phyloP scores from a whole-genome alignment of 2,888 invertebrate genomes.

The Drosophila atripex region DNA sequence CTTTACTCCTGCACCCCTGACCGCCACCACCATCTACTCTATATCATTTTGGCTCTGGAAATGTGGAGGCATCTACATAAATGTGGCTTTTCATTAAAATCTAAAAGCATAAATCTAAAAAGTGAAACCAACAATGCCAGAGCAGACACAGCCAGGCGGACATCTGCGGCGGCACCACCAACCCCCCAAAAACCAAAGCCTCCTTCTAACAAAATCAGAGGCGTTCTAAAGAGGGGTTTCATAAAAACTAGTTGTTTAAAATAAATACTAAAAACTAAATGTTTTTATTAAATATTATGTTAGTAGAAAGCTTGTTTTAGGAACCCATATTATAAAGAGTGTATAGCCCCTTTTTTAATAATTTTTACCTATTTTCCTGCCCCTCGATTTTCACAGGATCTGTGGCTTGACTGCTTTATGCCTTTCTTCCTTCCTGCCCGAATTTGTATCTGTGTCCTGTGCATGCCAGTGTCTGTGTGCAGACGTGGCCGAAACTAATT shows the following conservation, averaged over 20 bases:
- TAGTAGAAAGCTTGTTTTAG: too few relatives aligned
- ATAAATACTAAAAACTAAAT: too few relatives aligned
- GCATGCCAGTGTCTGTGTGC: neutral
- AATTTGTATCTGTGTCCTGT: neutral
- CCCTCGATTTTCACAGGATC: constrained; percentile 25
- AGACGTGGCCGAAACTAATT: constrained; percentile 58
- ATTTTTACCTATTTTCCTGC: neutral
- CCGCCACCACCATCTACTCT: neutral
- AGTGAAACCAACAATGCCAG: constrained; percentile 57
- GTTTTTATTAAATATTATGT: too few relatives aligned
- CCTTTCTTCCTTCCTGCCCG: constrained; percentile 26
- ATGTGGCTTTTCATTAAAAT: constrained; percentile 75
- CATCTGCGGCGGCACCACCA: constrained; percentile 34
- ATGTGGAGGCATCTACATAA: constrained; percentile 39
- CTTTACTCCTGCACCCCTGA: neutral
- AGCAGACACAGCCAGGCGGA: constrained; percentile 42
- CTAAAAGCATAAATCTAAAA: constrained; percentile 71
- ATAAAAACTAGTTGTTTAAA: neutral
- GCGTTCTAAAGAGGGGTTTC: neutral
- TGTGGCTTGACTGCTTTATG: constrained; percentile 41
- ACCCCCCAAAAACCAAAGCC: neutral
- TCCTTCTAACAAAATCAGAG: neutral
- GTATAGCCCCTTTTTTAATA: neutral
- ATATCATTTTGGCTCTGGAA: constrained; percentile 16
- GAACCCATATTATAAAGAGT: neutral